Evolutionary conservation across 2,797 vertebrate genomes (phyloP).

Genomic region (Hypotaenidia philippensis): DNA sequence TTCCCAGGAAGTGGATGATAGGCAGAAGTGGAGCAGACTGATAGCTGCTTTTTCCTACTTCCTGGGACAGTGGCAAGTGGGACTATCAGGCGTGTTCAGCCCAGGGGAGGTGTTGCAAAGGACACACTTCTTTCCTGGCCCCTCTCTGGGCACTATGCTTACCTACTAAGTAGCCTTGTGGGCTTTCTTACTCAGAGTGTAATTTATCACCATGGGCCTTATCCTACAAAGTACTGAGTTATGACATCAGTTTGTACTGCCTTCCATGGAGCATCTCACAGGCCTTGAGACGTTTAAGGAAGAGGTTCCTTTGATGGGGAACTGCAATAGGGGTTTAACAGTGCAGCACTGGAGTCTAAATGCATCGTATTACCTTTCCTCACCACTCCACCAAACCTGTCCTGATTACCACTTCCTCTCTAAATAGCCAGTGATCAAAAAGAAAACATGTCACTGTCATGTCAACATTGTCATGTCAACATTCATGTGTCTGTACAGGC

Average conservation of each 20-base stretch:
- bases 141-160: background rate
- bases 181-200: background rate
- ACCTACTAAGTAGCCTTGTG: background rate
- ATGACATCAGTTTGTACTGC: background rate
- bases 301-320: background rate
- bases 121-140: background rate
- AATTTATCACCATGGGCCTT: background rate
- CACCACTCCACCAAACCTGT: background rate
- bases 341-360: background rate
- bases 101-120: background rate
- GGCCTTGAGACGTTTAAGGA: background rate
- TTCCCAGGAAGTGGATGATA: background rate
- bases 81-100: background rate
- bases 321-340: background rate
- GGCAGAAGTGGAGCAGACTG: background rate
- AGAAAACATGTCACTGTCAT: background rate
- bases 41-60: background rate
- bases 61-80: background rate
- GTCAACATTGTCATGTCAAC: background rate
- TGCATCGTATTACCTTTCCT: background rate
- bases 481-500: background rate
- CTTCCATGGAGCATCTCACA: rapidly evolving
- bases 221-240: background rate
- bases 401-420: background rate
- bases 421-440: background rate